Conservation (phyloP, 2,113 vertebrate genomes). For the Gorsachius goisagi region DNA sequence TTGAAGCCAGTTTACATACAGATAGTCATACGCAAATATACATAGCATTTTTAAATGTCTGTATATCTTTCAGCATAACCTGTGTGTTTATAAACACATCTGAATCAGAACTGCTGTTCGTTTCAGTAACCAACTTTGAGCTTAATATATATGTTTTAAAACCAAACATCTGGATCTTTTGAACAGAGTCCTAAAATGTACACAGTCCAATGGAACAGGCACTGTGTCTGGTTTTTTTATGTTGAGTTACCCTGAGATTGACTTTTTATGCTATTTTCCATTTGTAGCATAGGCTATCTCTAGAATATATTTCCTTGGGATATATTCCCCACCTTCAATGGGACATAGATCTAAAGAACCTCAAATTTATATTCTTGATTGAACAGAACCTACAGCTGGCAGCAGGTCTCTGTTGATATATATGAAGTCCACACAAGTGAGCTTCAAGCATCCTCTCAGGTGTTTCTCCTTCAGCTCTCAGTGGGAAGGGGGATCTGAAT, state of each 20-base stretch:
- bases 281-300: neutral
- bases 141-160: conserved; percentile 14
- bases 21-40: neutral
- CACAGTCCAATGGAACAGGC: neutral
- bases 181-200: neutral
- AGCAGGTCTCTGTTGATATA: neutral
- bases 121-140: neutral
- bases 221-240: neutral
- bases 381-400: neutral
- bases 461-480: neutral
- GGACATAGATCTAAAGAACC: neutral
- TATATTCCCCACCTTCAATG: neutral
- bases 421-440: neutral
- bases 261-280: neutral
- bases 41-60: neutral
- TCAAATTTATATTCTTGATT: neutral
- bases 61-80: neutral
- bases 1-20: neutral
- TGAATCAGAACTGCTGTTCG: conserved; percentile 13
- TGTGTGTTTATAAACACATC: conserved; percentile 30
- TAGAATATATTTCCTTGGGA: neutral
- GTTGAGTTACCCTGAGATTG: neutral
- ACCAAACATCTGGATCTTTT: conserved; percentile 27
- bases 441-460: accelerated
- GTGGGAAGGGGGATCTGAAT: neutral